Evolutionary conservation across 2,888 invertebrate species (phyloP), one percentile per base, ranked within the genome.

Genomic region (Troglohyphantes excavatus): DNA sequence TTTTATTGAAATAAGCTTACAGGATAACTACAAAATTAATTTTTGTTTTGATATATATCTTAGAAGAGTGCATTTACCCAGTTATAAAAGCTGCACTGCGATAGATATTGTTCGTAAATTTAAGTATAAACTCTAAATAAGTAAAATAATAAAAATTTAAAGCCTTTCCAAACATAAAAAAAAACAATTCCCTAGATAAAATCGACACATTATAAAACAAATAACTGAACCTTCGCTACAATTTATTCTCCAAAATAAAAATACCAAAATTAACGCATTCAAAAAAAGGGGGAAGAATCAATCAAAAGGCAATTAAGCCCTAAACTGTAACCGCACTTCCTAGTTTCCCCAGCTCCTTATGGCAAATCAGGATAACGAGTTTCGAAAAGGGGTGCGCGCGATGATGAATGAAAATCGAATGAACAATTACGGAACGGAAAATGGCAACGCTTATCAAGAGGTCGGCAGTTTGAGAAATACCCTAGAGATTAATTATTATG

Each of bases 331-430:
- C 59, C 75, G 29, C 59, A 19, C 19, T 59, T 75, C 26, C 26
- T 9, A 43, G 46, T 26, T 26, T 46, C 29, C 19, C 46, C 19
- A 0, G 5, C 53, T 21, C 26, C 65, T 65, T 27, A 26, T 27
- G n/a, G 53, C 6, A 19, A 23, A 65, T 23, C 27, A 26, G 26
- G 26, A 23, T 26, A 65, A 27, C 27, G 5, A 65, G 26, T 53
- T 23, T 9, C 27, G 46, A 33, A 72, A 17, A 1, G 29, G 53
- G 3, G 53, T 29, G 21, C 11, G 72, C 21, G n/a, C n/a, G 43
- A 78, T 78, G 78, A 78, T 78, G 65, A 39, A 78, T 65, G 63
- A 33, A 78, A 78, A 78, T 65, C 65, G 78, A 78, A 65, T 78
- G 78, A 78, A 78, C 63, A 65, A 78, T 78, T 78, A 78, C 78